Evolutionary conservation across 2,113 vertebrate genomes (phyloP).

Genomic region (Murina feae): DNA sequence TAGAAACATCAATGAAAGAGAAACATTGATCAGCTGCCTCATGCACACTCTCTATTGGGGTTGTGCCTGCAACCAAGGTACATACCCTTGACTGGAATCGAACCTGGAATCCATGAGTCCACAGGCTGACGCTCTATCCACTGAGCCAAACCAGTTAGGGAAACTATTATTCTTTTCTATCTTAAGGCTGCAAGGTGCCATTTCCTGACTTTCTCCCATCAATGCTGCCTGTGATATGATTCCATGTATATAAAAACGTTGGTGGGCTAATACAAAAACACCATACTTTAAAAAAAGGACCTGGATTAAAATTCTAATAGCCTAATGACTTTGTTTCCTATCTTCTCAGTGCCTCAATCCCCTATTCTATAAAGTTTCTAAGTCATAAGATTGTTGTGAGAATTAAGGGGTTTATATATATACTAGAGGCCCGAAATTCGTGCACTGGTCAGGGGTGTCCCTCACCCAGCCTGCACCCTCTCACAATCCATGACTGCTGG

Average conservation of each 20-base stretch:
- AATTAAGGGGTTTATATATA: not conserved
- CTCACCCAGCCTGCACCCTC: too few species aligned
- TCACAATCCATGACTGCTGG: too few species aligned
- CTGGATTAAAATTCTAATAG: not conserved
- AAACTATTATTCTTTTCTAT: not conserved
- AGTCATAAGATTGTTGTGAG: not conserved
- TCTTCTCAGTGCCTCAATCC: not conserved
- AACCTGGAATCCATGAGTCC: too few species aligned
- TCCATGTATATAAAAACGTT: not conserved
- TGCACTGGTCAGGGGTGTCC: too few species aligned
- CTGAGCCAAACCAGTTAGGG: too few species aligned
- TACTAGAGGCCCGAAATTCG: too few species aligned
- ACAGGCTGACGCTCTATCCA: too few species aligned
- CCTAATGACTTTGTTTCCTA: not conserved
- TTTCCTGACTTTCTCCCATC: not conserved
- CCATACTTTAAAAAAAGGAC: not conserved
- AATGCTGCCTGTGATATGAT: not conserved
- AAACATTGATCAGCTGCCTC: too few species aligned
- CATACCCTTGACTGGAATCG: too few species aligned
- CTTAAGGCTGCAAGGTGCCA: not conserved
- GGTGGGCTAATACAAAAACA: not conserved
- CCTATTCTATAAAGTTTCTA: not conserved
- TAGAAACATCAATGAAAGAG: too few species aligned
- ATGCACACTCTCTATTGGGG: too few species aligned
- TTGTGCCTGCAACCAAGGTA: too few species aligned